Evolutionary conservation across 2,797 vertebrate genomes (phyloP).

Genomic region (Neosilurus hyrtlii): DNA sequence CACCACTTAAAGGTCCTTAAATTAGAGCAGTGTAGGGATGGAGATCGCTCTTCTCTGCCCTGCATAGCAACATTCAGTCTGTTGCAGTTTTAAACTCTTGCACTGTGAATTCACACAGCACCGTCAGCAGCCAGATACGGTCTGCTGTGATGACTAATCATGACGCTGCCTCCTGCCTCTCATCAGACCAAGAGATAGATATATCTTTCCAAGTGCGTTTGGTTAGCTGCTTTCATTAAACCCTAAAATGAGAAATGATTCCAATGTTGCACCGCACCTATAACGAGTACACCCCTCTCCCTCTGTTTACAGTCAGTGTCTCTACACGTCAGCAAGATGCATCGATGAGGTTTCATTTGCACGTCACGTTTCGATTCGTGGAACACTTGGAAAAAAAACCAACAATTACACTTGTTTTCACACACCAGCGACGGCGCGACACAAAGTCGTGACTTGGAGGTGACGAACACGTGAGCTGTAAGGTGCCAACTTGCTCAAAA

Average conservation of each 20-base stretch:
- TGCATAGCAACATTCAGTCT: background rate
- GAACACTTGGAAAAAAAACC: background rate
- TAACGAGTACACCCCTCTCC: conserved; percentile 10
- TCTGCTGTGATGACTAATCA: conserved; percentile 19
- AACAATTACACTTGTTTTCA: conserved; percentile 37
- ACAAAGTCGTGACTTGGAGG: conserved; percentile 21
- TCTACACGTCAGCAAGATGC: background rate
- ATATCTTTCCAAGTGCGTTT: background rate
- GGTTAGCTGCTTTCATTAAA: conserved; percentile 5
- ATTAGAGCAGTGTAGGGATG: background rate
- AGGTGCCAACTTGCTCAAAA: background rate
- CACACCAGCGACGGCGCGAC: background rate
- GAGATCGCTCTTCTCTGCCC: background rate
- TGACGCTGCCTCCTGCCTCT: conserved; percentile 1
- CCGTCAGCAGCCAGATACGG: conserved; percentile 1
- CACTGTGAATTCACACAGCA: conserved; percentile 7
- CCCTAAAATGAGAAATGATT: conserved; percentile 17
- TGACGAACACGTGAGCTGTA: conserved; percentile 20
- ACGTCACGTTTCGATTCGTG: background rate
- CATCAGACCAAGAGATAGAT: background rate
- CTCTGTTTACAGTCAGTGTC: background rate
- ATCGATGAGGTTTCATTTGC: conserved; percentile 3
- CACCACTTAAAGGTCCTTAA: background rate
- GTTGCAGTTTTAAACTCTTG: background rate
- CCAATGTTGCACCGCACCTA: background rate